Base-by-base conservation (phyloP, 2,797 vertebrate genomes). In the Botia almorhae region DNA sequence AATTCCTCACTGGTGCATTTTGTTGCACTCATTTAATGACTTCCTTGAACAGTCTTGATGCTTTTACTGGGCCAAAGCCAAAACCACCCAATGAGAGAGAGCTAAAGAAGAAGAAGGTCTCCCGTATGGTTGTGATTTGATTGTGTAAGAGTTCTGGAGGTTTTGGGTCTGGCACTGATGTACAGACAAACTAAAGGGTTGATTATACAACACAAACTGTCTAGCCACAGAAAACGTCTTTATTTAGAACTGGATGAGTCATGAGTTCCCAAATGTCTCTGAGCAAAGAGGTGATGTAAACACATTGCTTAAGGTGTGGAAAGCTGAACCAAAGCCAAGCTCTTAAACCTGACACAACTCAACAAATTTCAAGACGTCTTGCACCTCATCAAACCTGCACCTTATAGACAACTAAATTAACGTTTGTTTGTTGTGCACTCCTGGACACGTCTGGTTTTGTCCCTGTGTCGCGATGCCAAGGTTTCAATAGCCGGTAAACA, bases 11-110 rank as follows among this genome's bases (percentile, higher is more conserved):
- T 72, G 48, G 78, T 39, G 21, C 56, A 26, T 76, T 86, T 86
- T 83, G 23, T 83, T 69, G 92, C 92, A 91, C 90, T 94, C 91
- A 93, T 93, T 94, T 90, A 88, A 89, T 88, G 89, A 92, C 89
- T 85, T 86, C 88, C 89, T 89, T 88, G 86, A 88, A 85, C 84
- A 86, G 80, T 78, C 8, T 72, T 29, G 83, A 87, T 84, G 83
- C 83, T 69, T 76, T 81, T 77, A 80, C 74, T 67, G 4, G 50
- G 75, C 26, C 19, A 79, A 0, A 70, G 65, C 85, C 84, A 85
- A 85, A 83, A 91, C 88, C 89, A 88, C 87, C 89, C 89, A 90
- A 67, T 82, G 82, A 86, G 86, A 74, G 71, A 81, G 79, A 19
- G 56, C 81, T 78, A 69, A 82, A 76, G 76, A 81, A 76, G 76